A percentile compares a stretch with the other conserved stretches of the same genome.
Evolutionary conservation across 2,888 invertebrate species (phyloP).

Genomic region (Pharmacophagus antenor): DNA sequence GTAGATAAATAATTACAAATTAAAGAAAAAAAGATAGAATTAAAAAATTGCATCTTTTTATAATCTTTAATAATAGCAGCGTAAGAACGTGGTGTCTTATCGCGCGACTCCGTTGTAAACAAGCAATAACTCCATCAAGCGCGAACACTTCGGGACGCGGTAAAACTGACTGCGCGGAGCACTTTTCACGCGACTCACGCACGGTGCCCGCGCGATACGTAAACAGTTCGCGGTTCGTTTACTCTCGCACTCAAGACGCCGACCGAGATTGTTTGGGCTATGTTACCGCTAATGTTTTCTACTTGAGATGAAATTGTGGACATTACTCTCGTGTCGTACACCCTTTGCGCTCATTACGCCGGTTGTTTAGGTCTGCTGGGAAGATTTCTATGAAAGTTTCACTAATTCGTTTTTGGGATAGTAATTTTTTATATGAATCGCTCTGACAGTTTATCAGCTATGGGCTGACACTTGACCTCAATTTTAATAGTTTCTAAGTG

Average conservation of each 20-base stretch:
- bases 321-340: conserved; percentile 5
- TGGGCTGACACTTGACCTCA: too few species aligned
- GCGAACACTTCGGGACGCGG: conserved; percentile 39
- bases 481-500: too few species aligned
- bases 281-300: conserved; percentile 26
- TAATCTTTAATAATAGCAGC: conserved; percentile 12
- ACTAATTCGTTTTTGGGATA: too few species aligned
- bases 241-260: conserved; percentile 36
- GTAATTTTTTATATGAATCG: too few species aligned
- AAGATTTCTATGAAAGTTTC: too few species aligned
- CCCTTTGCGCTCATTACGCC: background rate
- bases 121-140: conserved; percentile 48
- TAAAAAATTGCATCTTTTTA: too few species aligned
- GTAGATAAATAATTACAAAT: too few species aligned
- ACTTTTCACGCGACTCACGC: conserved; percentile 42
- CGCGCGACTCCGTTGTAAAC: conserved; percentile 33
- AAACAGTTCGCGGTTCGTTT: conserved; percentile 56
- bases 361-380: too few species aligned
- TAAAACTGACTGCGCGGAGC: conserved; percentile 34
- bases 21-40: too few species aligned
- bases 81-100: background rate
- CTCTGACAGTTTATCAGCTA: too few species aligned
- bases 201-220: conserved; percentile 47
- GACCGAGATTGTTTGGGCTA: conserved; percentile 29
- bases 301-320: conserved; percentile 21